These are phyloP conservation scores for Menidia beryllina DNA, from an alignment of 2,113 vertebrate species.

Conservation along the genomic window DNA sequence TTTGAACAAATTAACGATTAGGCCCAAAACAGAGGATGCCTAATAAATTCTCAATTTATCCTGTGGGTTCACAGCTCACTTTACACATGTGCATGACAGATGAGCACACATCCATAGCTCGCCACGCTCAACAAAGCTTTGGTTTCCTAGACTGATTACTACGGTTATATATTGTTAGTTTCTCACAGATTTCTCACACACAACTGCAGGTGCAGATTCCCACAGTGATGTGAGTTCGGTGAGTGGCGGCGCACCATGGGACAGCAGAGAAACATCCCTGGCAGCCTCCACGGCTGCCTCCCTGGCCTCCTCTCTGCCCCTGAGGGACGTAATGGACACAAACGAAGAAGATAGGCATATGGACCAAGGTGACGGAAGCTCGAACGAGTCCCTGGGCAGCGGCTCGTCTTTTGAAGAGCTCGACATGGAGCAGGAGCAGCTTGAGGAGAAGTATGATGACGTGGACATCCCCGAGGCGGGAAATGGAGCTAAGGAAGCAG, in stretches of 20 bases:
- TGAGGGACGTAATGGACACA: conserved; percentile 82
- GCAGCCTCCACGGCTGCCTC: conserved; percentile 82
- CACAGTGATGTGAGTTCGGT: conserved; percentile 84
- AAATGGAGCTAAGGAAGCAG: conserved; percentile 34
- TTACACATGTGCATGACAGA: conserved; percentile 4
- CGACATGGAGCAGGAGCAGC: conserved; percentile 86
- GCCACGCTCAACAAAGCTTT: neutral
- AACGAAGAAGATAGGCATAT: conserved; percentile 65
- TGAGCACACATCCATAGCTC: neutral
- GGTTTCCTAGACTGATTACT: neutral
- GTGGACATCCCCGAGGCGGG: conserved; percentile 31
- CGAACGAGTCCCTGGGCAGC: conserved; percentile 89
- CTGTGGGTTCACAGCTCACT: neutral
- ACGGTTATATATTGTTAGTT: neutral
- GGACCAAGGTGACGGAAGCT: conserved; percentile 83
- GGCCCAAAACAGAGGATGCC: neutral
- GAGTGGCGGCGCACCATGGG: conserved; percentile 85
- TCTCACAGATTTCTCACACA: neutral
- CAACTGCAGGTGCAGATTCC: conserved; percentile 76
- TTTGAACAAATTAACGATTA: neutral
- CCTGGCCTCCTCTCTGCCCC: conserved; percentile 81
- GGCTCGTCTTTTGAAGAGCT: conserved; percentile 97
- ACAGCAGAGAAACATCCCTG: conserved; percentile 88
- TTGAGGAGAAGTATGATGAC: conserved; percentile 33
- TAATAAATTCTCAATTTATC: neutral